A percentile compares a stretch with the other conserved stretches of the same genome.
Evolutionary conservation across 1,140 invertebrate species (phyloP).

Genomic region (Papilio polytes): DNA sequence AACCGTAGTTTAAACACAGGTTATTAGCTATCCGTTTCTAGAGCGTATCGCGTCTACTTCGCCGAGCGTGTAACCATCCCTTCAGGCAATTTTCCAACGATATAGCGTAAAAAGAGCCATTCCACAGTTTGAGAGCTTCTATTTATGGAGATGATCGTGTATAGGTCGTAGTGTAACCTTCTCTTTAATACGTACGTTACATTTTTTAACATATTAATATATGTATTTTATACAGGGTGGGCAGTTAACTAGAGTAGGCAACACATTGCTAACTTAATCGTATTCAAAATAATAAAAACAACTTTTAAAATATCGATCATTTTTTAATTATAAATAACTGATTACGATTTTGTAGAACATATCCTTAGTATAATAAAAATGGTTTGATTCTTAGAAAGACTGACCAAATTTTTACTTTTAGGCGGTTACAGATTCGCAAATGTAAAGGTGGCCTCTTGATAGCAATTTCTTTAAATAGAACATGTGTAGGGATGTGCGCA

Average conservation of each 20-base stretch:
- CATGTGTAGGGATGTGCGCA: not conserved
- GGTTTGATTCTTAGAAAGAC: too few species aligned
- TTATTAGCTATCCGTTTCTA: conserved; percentile 9
- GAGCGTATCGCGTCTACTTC: conserved; percentile 32
- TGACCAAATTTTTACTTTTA: not conserved
- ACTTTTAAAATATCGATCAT: too few species aligned
- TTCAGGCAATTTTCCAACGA: conserved; percentile 32
- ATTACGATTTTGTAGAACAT: too few species aligned
- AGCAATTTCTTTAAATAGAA: not conserved
- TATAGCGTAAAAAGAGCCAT: conserved; percentile 37
- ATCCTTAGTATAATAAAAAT: too few species aligned
- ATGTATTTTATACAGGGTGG: not conserved
- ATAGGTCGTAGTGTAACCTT: conserved; percentile 18
- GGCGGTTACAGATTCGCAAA: not conserved
- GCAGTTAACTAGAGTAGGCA: too few species aligned
- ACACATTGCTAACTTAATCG: too few species aligned
- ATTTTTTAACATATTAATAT: not conserved
- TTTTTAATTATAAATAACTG: too few species aligned
- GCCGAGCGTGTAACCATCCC: conserved; percentile 34
- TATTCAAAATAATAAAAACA: too few species aligned
- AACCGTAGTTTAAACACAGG: conserved; percentile 18
- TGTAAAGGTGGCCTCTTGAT: not conserved
- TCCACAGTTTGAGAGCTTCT: conserved; percentile 33
- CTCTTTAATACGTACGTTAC: conserved; percentile 15
- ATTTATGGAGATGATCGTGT: conserved; percentile 28